phyloP scores from a whole-genome alignment of 2,113 vertebrate genomes.

The Mesoclemmys tuberculata region DNA sequence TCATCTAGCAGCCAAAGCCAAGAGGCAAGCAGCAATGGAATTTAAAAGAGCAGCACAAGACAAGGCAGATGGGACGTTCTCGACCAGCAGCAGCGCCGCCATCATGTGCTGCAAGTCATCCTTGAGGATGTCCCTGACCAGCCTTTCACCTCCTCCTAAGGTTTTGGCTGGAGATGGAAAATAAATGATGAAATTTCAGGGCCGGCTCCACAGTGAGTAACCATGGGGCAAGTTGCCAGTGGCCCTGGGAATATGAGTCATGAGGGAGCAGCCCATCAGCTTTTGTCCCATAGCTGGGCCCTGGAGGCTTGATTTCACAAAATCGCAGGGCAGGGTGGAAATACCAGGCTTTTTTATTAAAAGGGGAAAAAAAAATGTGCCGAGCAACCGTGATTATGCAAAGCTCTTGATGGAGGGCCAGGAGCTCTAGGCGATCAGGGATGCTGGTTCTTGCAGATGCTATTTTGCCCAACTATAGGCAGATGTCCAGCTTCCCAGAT shows the following conservation, averaged over 20 bases:
- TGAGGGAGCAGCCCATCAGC: neutral
- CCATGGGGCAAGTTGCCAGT: neutral
- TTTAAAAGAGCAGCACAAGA: neutral
- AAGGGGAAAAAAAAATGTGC: neutral
- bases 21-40: neutral
- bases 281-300: neutral
- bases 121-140: neutral
- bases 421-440: neutral
- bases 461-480: neutral
- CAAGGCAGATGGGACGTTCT: neutral
- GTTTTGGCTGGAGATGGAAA: neutral
- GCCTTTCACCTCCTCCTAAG: neutral
- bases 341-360: neutral
- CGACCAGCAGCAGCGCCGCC: neutral
- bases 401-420: neutral
- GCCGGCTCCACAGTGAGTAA: neutral
- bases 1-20: neutral
- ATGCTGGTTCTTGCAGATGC: neutral
- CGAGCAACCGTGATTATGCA: neutral
- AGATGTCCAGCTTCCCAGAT: neutral
- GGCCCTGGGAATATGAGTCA: neutral
- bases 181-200: too few relatives aligned
- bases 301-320: neutral
- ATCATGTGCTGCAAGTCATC: neutral
- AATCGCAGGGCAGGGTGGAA: neutral